A percentile compares a stretch with the other conserved stretches of the same genome.
phyloP scores from a whole-genome alignment of 2,797 vertebrate genomes.

The Sebastes elongatus region DNA sequence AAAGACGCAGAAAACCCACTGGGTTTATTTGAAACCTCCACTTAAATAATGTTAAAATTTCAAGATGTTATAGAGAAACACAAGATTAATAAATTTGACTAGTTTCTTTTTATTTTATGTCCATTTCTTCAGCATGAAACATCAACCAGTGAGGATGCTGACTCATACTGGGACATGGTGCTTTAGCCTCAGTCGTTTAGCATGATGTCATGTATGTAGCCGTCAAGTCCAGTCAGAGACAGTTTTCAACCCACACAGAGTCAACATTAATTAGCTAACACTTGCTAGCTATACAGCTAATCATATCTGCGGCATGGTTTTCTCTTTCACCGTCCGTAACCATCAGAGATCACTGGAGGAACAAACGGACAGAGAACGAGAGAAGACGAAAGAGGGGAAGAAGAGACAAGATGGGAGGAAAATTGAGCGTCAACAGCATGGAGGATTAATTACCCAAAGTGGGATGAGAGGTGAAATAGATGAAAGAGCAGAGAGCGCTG shows the following conservation, averaged over 20 bases:
- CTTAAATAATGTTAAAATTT: no score
- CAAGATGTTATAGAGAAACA: no score
- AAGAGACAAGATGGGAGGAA: conserved; percentile 25
- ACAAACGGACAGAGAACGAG: neutral
- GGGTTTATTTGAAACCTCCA: no score
- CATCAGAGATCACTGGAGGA: neutral
- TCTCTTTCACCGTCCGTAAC: neutral
- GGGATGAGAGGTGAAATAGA: conserved; percentile 42
- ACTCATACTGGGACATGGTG: neutral
- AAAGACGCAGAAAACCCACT: no score
- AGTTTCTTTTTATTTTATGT: neutral
- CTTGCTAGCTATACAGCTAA: neutral
- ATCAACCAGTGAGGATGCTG: neutral
- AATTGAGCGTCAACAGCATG: conserved; percentile 27
- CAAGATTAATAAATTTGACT: no score
- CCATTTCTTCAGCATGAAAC: neutral
- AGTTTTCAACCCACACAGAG: neutral
- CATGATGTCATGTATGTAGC: neutral
- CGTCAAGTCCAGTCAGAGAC: neutral
- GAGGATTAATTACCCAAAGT: conserved; percentile 63
- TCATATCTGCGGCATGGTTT: neutral
- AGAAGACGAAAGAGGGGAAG: neutral
- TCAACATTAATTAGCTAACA: neutral
- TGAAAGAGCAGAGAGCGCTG: conserved; percentile 25
- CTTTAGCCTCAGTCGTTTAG: neutral